Conservation (phyloP, 2,888 invertebrate genomes). For the Agriopis aurantiaria region DNA sequence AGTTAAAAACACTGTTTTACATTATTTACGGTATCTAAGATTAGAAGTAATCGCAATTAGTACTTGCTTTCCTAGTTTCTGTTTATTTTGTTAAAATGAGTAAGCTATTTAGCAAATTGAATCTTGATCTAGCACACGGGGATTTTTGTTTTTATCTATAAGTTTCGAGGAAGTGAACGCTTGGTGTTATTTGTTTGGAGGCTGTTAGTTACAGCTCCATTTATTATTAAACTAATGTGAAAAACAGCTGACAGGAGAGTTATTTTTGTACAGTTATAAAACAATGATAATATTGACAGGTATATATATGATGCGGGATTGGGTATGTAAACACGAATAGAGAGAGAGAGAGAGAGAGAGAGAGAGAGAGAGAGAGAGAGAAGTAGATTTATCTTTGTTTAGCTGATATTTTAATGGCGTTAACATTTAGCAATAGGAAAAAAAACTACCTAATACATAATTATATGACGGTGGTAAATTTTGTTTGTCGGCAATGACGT, state of each 20-base stretch:
- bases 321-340: no score
- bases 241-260: neutral
- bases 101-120: neutral
- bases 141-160: slow-evolving; percentile 12
- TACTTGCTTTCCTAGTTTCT: neutral
- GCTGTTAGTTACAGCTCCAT: neutral
- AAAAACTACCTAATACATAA: neutral
- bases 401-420: neutral
- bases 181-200: slow-evolving; percentile 1
- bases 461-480: neutral
- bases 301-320: no score
- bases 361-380: no score
- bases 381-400: neutral
- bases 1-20: neutral
- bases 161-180: neutral
- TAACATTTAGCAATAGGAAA: neutral
- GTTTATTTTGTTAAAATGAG: slow-evolving; percentile 6
- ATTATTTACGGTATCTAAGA: slow-evolving; percentile 8
- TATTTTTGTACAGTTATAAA: neutral
- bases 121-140: slow-evolving; percentile 1
- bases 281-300: neutral
- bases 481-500: neutral
- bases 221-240: neutral
- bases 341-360: no score
- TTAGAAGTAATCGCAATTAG: slow-evolving; percentile 1